Conservation (phyloP, 1,140 invertebrate species). For the Cepaea nemoralis region DNA sequence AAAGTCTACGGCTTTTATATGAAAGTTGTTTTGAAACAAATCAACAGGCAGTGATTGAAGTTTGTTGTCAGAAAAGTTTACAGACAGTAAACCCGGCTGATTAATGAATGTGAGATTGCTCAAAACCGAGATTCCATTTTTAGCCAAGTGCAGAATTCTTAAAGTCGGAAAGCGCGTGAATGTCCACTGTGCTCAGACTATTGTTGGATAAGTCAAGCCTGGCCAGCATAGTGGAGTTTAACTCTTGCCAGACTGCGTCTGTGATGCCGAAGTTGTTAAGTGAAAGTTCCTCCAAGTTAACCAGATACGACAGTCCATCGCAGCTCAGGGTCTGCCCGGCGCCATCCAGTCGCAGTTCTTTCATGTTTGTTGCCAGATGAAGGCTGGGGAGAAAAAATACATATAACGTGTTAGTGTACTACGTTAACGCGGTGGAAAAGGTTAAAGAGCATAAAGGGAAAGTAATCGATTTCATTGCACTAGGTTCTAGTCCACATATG, state of each 20-base stretch:
- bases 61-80: neutral
- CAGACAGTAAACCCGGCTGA: neutral
- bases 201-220: constrained; percentile 5
- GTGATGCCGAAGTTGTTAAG: constrained; percentile 2
- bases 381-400: no score
- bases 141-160: neutral
- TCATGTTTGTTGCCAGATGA: neutral
- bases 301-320: neutral
- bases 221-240: neutral
- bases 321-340: neutral
- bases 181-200: neutral
- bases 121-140: neutral
- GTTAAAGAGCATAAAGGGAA: no score
- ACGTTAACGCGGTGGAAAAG: no score
- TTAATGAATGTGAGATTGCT: neutral
- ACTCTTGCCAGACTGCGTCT: neutral
- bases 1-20: neutral
- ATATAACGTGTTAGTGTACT: no score
- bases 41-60: neutral
- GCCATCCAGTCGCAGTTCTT: constrained; percentile 8
- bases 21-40: neutral
- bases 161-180: neutral
- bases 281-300: neutral
- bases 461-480: no score
- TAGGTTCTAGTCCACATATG: no score